These are phyloP conservation scores for Coenonympha glycerion DNA, from an alignment of 2,888 invertebrate genomes.

Conservation along the genomic window DNA sequence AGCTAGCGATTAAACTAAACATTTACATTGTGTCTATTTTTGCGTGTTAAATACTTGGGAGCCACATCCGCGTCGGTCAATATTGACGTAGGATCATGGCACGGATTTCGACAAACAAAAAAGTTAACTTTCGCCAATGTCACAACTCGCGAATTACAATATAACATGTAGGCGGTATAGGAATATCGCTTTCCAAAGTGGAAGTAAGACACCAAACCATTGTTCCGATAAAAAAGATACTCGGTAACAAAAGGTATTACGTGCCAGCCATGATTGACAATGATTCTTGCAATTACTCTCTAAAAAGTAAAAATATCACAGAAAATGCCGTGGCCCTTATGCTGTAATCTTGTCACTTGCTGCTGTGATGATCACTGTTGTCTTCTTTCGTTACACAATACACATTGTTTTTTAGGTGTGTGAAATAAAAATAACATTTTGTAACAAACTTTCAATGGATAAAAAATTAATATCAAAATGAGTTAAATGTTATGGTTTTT, in stretches of 20 bases:
- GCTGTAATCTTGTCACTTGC: too few species aligned
- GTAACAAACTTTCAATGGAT: too few species aligned
- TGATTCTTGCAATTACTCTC: too few species aligned
- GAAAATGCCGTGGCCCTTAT: too few species aligned
- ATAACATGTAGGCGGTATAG: conserved; percentile 41
- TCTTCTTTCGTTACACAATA: too few species aligned
- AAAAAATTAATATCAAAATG: too few species aligned
- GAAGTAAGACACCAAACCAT: conserved; percentile 55
- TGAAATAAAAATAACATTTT: too few species aligned
- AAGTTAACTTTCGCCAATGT: conserved; percentile 58
- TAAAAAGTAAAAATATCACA: too few species aligned
- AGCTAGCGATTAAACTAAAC: conserved; percentile 9
- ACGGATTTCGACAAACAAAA: conserved; percentile 49
- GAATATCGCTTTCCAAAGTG: conserved; percentile 56
- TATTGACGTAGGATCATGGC: conserved; percentile 44
- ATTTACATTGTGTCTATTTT: conserved; percentile 8
- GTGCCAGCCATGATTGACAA: conserved; percentile 34
- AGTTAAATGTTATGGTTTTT: too few species aligned
- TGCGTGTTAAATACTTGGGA: conserved; percentile 2
- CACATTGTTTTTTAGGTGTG: too few species aligned
- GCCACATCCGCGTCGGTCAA: conserved; percentile 37
- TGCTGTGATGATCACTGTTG: too few species aligned
- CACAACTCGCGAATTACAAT: too few species aligned
- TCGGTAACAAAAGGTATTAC: conserved; percentile 49
- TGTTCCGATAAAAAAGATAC: conserved; percentile 64